Conservation (phyloP, 1,140 invertebrate genomes). For the Heliconius himera region DNA sequence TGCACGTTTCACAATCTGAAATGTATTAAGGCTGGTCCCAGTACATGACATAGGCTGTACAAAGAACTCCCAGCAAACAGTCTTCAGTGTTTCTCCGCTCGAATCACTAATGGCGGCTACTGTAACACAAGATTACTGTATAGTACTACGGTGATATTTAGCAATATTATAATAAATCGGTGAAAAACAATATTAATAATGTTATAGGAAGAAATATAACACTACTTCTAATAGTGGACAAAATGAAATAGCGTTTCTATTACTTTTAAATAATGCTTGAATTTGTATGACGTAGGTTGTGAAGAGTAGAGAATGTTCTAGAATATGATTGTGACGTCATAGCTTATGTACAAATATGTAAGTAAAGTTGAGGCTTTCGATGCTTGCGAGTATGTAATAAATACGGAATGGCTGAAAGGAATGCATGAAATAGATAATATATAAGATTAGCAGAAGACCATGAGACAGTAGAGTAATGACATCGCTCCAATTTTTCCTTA, state of each 20-base stretch:
- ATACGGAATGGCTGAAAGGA: constrained; percentile 35
- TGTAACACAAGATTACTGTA: constrained; percentile 47
- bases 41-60: constrained; percentile 35
- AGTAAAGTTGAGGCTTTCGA: constrained; percentile 1
- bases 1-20: constrained; percentile 56
- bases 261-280: background rate
- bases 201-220: background rate
- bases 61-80: constrained; percentile 61
- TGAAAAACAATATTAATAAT: background rate
- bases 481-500: constrained; percentile 52
- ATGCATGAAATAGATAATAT: constrained; percentile 34
- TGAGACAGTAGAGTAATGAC: constrained; percentile 36
- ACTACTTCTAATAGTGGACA: background rate
- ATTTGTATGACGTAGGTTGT: constrained; percentile 25
- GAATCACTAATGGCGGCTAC: constrained; percentile 74
- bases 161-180: background rate
- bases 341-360: constrained; percentile 34
- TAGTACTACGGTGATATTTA: background rate
- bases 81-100: constrained; percentile 68
- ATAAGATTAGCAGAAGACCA: constrained; percentile 36
- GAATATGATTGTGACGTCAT: constrained; percentile 34
- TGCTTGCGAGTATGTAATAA: constrained; percentile 27
- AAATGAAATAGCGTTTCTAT: background rate
- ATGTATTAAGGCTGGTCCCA: constrained; percentile 49
- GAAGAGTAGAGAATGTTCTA: constrained; percentile 31